phyloP scores from a whole-genome alignment of 1,140 invertebrate genomes.

The Archegozetes longisetosus region DNA sequence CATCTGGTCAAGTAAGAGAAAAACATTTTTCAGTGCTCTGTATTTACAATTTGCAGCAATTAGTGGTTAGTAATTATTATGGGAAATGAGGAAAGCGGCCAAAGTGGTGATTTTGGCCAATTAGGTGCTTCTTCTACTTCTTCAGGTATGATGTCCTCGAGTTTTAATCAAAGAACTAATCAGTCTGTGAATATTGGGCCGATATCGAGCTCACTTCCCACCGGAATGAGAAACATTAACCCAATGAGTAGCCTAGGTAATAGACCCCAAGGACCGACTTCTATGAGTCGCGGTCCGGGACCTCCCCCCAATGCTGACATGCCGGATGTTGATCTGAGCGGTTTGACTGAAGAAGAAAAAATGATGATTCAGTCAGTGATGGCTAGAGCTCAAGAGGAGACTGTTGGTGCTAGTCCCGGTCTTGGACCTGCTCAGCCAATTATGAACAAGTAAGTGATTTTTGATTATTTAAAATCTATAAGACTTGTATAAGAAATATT shows the following conservation, averaged over 20 bases:
- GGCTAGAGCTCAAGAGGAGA: conserved; percentile 38
- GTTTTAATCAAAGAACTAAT: background rate
- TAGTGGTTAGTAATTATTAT: background rate
- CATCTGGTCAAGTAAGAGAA: no score
- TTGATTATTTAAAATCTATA: no score
- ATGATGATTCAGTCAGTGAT: conserved; percentile 43
- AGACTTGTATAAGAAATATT: no score
- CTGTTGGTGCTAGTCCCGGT: conserved; percentile 1
- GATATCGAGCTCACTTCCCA: conserved; percentile 11
- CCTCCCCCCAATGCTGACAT: conserved; percentile 19
- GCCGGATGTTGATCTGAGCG: conserved; percentile 41
- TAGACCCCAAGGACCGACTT: conserved; percentile 2
- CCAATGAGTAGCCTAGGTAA: background rate
- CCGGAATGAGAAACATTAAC: background rate
- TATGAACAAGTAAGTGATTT: no score
- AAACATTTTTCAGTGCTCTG: no score
- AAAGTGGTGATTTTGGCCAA: background rate
- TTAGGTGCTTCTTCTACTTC: background rate
- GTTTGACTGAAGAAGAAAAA: conserved; percentile 41
- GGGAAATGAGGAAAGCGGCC: background rate
- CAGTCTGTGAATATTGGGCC: background rate
- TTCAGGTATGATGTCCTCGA: background rate
- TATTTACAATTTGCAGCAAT: no score
- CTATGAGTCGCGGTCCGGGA: conserved; percentile 6
- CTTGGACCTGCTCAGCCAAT: no score